Conservation (phyloP, 2,113 vertebrate genomes). For the Condylura cristata region DNA sequence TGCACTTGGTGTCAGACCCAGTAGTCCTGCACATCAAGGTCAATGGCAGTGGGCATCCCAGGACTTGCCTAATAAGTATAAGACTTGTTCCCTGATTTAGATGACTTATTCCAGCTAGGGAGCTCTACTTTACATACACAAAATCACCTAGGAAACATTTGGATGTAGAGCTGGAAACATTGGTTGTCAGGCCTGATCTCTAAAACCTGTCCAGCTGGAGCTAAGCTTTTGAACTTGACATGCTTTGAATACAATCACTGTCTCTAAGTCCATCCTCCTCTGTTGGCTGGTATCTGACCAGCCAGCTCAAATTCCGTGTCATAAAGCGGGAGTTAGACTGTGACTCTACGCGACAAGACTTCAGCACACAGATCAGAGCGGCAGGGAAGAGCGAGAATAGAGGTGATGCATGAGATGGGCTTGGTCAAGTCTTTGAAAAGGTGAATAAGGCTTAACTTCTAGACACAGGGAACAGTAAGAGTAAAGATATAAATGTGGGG, state of each 20-base stretch:
- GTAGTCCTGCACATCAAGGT: background rate
- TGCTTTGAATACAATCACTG: background rate
- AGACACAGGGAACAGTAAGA: background rate
- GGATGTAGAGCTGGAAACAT: background rate
- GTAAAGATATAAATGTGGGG: background rate
- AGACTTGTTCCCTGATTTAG: background rate
- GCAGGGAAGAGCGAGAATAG: background rate
- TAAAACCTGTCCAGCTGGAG: background rate
- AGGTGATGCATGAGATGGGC: background rate
- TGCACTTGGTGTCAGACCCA: background rate
- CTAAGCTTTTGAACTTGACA: background rate
- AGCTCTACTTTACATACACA: background rate
- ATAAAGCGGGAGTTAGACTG: background rate
- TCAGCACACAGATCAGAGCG: background rate
- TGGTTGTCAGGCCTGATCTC: background rate
- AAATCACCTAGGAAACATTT: background rate
- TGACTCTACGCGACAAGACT: background rate
- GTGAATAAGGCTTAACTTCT: background rate
- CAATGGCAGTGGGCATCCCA: background rate
- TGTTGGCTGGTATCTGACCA: background rate
- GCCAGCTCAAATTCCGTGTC: background rate
- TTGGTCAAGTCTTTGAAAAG: background rate
- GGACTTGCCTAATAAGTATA: background rate
- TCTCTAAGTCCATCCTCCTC: background rate
- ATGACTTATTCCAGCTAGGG: background rate